These are phyloP conservation scores for Callosobruchus maculatus DNA, from an alignment of 2,888 invertebrate genomes.

Conservation along the genomic window DNA sequence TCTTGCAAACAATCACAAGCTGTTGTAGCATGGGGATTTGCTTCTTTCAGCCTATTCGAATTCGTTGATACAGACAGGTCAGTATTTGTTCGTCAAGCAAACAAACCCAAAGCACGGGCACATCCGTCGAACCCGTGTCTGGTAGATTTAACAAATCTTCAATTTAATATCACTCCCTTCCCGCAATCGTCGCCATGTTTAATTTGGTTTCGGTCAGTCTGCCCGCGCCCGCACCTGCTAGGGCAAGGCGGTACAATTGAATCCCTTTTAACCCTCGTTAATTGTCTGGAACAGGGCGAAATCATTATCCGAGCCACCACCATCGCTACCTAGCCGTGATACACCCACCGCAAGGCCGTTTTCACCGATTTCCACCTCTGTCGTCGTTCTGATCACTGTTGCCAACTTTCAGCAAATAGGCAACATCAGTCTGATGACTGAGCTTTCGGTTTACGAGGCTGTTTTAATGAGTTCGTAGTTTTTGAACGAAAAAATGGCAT, in stretches of 20 bases:
- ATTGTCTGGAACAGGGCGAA: conserved; percentile 49
- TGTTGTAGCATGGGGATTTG: too few species aligned
- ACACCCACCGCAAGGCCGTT: conserved; percentile 40
- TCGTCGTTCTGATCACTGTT: neutral
- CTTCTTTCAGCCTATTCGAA: too few species aligned
- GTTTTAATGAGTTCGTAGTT: too few species aligned
- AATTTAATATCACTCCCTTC: conserved; percentile 15
- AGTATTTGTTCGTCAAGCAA: neutral
- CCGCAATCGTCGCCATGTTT: conserved; percentile 36
- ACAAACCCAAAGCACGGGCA: neutral
- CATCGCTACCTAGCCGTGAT: conserved; percentile 26
- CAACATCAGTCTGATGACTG: too few species aligned
- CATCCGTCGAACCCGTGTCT: neutral
- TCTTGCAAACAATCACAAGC: too few species aligned
- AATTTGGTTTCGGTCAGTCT: conserved; percentile 44
- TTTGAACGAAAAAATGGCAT: too few species aligned
- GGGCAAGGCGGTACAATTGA: conserved; percentile 41
- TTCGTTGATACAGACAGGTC: too few species aligned
- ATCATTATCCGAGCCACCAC: conserved; percentile 43
- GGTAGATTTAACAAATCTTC: conserved; percentile 17
- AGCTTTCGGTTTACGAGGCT: too few species aligned
- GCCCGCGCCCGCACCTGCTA: conserved; percentile 46
- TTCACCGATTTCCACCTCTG: conserved; percentile 23
- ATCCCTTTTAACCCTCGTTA: conserved; percentile 50
- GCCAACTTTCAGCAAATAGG: neutral